Evolutionary conservation across 1,140 invertebrate genomes (phyloP), one percentile per base, ranked within the genome.

Genomic region (Heterodera schachtii): DNA sequence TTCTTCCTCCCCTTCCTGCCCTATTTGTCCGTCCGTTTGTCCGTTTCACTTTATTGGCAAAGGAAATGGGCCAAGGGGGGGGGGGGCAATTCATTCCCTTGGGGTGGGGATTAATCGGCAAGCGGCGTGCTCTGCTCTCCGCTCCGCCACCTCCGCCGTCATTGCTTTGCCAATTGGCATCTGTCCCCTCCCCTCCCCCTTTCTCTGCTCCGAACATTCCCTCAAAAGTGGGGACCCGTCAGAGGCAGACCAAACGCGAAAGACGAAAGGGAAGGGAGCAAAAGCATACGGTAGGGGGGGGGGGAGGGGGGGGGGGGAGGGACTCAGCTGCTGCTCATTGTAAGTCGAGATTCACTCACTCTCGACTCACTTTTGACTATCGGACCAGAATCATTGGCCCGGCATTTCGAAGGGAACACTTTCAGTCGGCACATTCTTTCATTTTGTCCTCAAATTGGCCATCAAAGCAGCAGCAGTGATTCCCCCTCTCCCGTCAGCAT

Each of bases 31-130:
- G 69, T 46, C 21, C 31, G 31, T 31, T 31, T 31, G 31, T 31
- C 31, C 31, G 69, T 71, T 31, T 71, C 69, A 46, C 69, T 71
- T 71, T 71, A 71, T 71, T 71, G 69, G 69, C 21, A 41, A 46
- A 9, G 69, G 69, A 71, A 46, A 60, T 19, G 57, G 57, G 16
- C 57, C 11, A 19, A 60, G 19, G 16, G 19, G 57, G 57, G 57
- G 31, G 31, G 31, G 31, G 31, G 31, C 31, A 31, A 31, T 31
- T 31, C 57, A 60, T 16, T 60, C 57, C 57, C 57, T 11, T 6
- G 67, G 8, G 67, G 67, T 19, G 69, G 6, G 9, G 69, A 71
- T 71, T 71, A 71, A 71, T 71, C 69, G n/a, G 44, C 31, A 71
- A 71, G 69, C 31, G 69, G 69, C 69, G 69, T 71, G 69, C 69